phyloP scores from a whole-genome alignment of 1,140 invertebrate species.

The Monomorium pharaonis region DNA sequence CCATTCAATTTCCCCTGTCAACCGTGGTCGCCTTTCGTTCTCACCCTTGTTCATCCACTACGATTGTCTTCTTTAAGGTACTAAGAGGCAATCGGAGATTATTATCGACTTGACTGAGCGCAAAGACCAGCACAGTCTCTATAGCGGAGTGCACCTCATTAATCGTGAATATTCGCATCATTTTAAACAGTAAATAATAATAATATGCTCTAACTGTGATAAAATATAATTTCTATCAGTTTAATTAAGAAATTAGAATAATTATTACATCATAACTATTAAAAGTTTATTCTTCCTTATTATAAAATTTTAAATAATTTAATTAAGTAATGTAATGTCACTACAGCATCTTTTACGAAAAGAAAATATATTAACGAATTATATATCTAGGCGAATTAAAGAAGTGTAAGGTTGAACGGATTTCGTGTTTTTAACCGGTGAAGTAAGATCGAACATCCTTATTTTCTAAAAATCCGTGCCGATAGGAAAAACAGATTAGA shows the following conservation, averaged over 20 bases:
- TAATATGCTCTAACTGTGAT: background rate
- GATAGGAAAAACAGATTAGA: constrained; percentile 35
- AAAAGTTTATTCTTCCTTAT: background rate
- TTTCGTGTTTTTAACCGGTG: background rate
- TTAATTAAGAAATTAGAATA: background rate
- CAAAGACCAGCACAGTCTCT: background rate
- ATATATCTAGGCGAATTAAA: background rate
- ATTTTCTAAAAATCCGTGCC: background rate
- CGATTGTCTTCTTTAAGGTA: background rate
- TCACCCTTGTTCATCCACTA: background rate
- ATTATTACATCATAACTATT: background rate
- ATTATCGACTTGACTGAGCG: background rate
- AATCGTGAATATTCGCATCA: background rate
- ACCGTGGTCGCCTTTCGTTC: constrained; percentile 26
- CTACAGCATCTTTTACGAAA: background rate
- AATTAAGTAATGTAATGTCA: background rate
- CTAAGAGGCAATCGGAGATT: constrained; percentile 34
- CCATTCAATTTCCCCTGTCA: constrained; percentile 69
- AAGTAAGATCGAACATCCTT: background rate
- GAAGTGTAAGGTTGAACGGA: background rate
- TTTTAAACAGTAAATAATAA: background rate
- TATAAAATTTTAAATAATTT: background rate
- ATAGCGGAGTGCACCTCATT: too few relatives aligned
- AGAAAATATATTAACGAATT: background rate
- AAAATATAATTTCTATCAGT: background rate